These are phyloP conservation scores for Turnix velox DNA, from an alignment of 2,113 vertebrate species.

Conservation along the genomic window DNA sequence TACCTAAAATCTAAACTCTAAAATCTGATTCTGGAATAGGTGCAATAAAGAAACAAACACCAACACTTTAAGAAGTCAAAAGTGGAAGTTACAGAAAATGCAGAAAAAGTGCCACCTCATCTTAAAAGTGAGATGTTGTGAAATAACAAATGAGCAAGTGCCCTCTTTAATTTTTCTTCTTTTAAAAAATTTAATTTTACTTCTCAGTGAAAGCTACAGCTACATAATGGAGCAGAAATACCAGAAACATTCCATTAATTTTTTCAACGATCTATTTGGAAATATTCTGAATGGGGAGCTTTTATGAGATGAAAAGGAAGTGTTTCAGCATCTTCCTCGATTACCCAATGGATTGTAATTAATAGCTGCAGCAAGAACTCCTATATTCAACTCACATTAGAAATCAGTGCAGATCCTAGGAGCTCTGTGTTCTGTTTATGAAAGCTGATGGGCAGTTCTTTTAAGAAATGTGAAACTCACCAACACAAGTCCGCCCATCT, in stretches of 20 bases:
- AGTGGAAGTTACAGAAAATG: background rate
- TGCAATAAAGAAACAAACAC: background rate
- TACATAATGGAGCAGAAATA: background rate
- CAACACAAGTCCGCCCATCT: constrained; percentile 79
- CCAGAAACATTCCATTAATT: background rate
- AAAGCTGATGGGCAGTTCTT: background rate
- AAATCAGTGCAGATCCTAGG: background rate
- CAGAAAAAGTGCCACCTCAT: background rate
- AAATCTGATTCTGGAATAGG: background rate
- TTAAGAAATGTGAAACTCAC: constrained; percentile 70
- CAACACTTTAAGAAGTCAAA: background rate
- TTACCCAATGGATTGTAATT: background rate
- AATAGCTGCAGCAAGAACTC: background rate
- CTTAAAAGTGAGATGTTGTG: background rate
- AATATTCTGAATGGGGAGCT: background rate
- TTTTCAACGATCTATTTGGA: background rate
- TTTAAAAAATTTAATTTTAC: background rate
- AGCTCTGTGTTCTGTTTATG: background rate
- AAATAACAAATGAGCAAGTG: background rate
- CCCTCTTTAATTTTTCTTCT: background rate
- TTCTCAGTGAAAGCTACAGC: background rate
- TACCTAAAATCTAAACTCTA: background rate
- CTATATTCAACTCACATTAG: background rate
- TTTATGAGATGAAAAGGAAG: background rate
- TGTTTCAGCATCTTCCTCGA: background rate